Percentiles rank a stretch among this genome's conserved stretches.
These are phyloP conservation scores for Sphaerophoria taeniata DNA, from an alignment of 2,888 invertebrate genomes.

Conservation along the genomic window DNA sequence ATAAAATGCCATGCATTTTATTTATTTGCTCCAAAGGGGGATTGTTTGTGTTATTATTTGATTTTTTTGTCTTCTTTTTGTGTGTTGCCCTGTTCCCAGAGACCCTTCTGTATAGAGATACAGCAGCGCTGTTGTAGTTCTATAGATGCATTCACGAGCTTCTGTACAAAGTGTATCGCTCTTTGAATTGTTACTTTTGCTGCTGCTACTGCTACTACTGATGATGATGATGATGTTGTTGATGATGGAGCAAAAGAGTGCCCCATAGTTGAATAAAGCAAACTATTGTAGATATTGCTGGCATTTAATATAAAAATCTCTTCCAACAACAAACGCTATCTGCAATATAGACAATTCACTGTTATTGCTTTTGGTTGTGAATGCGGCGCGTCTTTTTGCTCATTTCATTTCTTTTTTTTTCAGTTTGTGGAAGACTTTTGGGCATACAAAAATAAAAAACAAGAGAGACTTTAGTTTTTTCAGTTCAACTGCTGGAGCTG, in stretches of 20 bases:
- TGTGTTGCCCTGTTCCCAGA: constrained; percentile 37
- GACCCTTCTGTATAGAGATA: constrained; percentile 25
- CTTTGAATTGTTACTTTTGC: constrained; percentile 63
- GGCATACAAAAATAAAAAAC: constrained; percentile 11
- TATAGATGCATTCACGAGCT: constrained; percentile 28
- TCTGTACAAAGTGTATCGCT: constrained; percentile 56
- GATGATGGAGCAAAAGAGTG: constrained; percentile 48
- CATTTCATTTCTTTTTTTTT: constrained; percentile 14
- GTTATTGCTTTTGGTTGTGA: constrained; percentile 58
- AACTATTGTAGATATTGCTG: constrained; percentile 36
- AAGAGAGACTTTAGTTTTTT: no score
- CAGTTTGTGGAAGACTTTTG: neutral
- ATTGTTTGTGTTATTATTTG: constrained; percentile 67
- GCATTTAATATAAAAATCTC: constrained; percentile 57
- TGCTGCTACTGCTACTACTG: constrained; percentile 49
- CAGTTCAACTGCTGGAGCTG: constrained; percentile 32
- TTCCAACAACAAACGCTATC: constrained; percentile 47
- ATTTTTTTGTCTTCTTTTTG: constrained; percentile 48
- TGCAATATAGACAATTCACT: constrained; percentile 71
- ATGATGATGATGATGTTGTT: constrained; percentile 50
- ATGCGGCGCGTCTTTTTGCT: constrained; percentile 33
- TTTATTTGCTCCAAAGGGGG: constrained; percentile 65
- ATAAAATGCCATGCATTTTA: constrained; percentile 71
- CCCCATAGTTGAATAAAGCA: constrained; percentile 12
- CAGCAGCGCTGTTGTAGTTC: neutral